A percentile compares a stretch with the other conserved stretches of the same genome.
These are phyloP conservation scores for Oreochromis mossambicus DNA, from an alignment of 2,797 vertebrate species.

Conservation along the genomic window DNA sequence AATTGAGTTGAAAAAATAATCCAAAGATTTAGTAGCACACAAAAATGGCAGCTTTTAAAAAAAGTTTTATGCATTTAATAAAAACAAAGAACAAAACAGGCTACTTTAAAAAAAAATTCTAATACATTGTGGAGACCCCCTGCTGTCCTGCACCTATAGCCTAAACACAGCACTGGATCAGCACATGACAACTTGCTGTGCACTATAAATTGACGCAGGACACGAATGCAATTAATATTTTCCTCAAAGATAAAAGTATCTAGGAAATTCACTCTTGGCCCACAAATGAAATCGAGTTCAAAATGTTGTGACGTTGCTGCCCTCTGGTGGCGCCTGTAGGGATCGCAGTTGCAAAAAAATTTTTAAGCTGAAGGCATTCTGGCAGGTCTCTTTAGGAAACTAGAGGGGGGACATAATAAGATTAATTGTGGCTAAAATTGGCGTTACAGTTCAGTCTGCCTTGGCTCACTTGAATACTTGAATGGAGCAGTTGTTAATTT, in stretches of 20 bases:
- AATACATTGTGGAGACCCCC: not conserved
- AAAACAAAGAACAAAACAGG: not conserved
- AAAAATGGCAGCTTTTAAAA: not conserved
- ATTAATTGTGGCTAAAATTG: not conserved
- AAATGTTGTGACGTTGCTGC: not conserved
- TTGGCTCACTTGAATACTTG: not conserved
- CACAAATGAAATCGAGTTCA: not conserved
- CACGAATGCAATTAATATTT: not conserved
- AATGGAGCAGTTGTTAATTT: not conserved
- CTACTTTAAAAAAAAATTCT: not conserved
- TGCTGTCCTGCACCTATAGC: not conserved
- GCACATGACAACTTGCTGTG: not conserved
- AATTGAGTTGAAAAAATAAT: not conserved
- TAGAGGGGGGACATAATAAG: not conserved
- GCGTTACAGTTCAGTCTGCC: not conserved
- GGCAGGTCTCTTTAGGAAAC: not conserved
- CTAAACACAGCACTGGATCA: not conserved
- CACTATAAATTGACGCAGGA: not conserved
- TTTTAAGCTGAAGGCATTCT: not conserved
- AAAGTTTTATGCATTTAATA: not conserved
- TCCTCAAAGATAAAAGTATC: not conserved
- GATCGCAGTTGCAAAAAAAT: not conserved
- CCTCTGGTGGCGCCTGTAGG: conserved; percentile 34
- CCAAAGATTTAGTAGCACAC: not conserved
- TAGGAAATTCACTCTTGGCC: not conserved